Evolutionary conservation across 2,797 vertebrate genomes (phyloP).

Genomic region (Kryptopterus vitreolus): DNA sequence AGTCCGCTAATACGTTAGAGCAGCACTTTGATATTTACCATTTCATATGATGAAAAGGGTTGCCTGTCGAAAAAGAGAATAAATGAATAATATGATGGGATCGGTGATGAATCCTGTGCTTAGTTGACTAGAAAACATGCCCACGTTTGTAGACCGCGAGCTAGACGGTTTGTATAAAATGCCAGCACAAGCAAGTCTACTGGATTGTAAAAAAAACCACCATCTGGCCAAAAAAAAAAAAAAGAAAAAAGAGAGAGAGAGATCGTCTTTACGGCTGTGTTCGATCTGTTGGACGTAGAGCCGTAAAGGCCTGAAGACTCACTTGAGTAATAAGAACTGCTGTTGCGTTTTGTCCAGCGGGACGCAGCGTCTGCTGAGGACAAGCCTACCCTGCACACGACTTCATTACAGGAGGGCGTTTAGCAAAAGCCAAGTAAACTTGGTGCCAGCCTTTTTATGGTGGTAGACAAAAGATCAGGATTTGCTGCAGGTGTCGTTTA

Average conservation of each 20-base stretch:
- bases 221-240: slow-evolving; percentile 25
- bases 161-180: background rate
- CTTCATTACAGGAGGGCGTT: slow-evolving; percentile 50
- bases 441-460: slow-evolving; percentile 42
- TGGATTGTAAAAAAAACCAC: slow-evolving; percentile 26
- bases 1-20: background rate
- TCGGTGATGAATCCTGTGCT: background rate
- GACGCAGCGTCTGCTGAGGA: slow-evolving; percentile 45
- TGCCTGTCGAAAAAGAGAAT: background rate
- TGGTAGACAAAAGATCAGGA: slow-evolving; percentile 58
- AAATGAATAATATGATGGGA: slow-evolving; percentile 4
- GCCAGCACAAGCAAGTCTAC: background rate
- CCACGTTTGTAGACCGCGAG: slow-evolving; percentile 3
- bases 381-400: slow-evolving; percentile 19
- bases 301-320: slow-evolving; percentile 46
- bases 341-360: slow-evolving; percentile 53
- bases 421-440: slow-evolving; percentile 49
- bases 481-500: slow-evolving; percentile 61
- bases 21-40: slow-evolving; percentile 24
- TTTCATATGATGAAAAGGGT: slow-evolving; percentile 28
- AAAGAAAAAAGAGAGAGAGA: slow-evolving; percentile 7
- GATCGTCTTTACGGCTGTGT: slow-evolving; percentile 40
- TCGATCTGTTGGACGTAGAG: slow-evolving; percentile 53
- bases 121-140: slow-evolving; percentile 23
- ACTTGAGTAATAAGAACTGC: slow-evolving; percentile 46